Evolutionary conservation across 2,888 invertebrate species (phyloP), one percentile per base, ranked within the genome.

Genomic region (Venusia cambrica): DNA sequence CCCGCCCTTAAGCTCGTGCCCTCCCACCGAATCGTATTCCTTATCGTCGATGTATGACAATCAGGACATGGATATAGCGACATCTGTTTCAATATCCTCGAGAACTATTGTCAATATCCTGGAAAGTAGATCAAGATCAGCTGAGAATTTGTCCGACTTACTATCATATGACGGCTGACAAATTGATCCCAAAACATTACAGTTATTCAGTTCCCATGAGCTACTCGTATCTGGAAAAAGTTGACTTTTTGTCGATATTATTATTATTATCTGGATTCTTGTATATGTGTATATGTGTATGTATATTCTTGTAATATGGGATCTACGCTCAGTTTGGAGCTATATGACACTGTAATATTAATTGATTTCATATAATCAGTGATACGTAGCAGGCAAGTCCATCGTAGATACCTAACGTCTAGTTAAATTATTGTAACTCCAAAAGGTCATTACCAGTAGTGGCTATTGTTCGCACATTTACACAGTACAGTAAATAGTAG

Each of bases 1-100:
- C 24, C 68, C 76, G 77, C 84, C 83, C 71, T 71, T 60, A 52
- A 71, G 70, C 74, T 71, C 75, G 77, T 80, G 74, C 79, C 81
- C 85, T 78, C 83, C 84, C 71, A 76, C 61, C 63, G 65, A 62
- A 62, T 75, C 62, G 43, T 57, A 60, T 68, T 66, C 50, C 54
- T 51, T 41, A 53, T 52, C 37, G 52, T 43, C 50, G 40, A 38
- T 38, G 44, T 44, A 51, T 51, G 49, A 60, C n/a, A n/a, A n/a
- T n/a, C n/a, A n/a, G n/a, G 64, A 70, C 59, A 70, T 50, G 52
- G 64, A 71, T 75, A 70, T 60, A 53, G 51, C 40, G 50, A 60
- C 81, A 80, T 80, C 80, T 83, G 81, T 63, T 62, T 50, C 55
- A 46, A 60, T 58, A 21, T 42, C 45, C 30, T 29, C 21, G 28